These are phyloP conservation scores for Lamproptera curius DNA, from an alignment of 2,888 invertebrate genomes.

Conservation along the genomic window DNA sequence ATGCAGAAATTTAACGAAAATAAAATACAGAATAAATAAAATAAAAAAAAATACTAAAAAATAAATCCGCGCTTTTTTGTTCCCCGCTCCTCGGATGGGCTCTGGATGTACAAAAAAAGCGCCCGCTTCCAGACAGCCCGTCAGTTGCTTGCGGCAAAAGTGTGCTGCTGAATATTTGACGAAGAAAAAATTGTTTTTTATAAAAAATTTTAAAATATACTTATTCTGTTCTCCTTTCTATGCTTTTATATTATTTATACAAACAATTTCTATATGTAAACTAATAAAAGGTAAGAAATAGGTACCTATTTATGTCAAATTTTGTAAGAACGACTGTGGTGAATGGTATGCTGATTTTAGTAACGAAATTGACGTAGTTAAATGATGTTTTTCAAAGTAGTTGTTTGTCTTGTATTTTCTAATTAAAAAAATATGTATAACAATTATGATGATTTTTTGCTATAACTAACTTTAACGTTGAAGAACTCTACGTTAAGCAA, in stretches of 20 bases:
- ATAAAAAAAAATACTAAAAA: constrained; percentile 72
- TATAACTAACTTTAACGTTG: too few relatives aligned
- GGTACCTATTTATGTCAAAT: too few relatives aligned
- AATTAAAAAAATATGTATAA: too few relatives aligned
- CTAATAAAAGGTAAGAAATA: too few relatives aligned
- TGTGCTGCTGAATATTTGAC: constrained; percentile 35
- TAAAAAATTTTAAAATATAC: neutral
- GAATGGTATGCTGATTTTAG: too few relatives aligned
- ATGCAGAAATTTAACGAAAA: constrained; percentile 70
- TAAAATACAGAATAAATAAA: constrained; percentile 62
- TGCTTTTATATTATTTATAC: neutral
- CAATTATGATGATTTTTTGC: too few relatives aligned
- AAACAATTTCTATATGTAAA: neutral
- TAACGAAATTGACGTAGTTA: too few relatives aligned
- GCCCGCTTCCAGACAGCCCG: constrained; percentile 75
- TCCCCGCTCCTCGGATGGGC: constrained; percentile 71
- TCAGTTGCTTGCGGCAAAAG: constrained; percentile 37
- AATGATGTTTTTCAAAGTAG: too few relatives aligned
- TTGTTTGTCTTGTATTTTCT: too few relatives aligned
- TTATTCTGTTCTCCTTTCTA: neutral
- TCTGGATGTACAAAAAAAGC: constrained; percentile 74
- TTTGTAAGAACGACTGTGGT: too few relatives aligned
- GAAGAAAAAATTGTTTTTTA: constrained; percentile 5
- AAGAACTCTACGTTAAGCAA: too few relatives aligned
- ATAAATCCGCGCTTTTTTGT: constrained; percentile 77